Evolutionary conservation across 2,113 vertebrate genomes (phyloP), one percentile per base, ranked within the genome.

Genomic region (Bostrychus sinensis): DNA sequence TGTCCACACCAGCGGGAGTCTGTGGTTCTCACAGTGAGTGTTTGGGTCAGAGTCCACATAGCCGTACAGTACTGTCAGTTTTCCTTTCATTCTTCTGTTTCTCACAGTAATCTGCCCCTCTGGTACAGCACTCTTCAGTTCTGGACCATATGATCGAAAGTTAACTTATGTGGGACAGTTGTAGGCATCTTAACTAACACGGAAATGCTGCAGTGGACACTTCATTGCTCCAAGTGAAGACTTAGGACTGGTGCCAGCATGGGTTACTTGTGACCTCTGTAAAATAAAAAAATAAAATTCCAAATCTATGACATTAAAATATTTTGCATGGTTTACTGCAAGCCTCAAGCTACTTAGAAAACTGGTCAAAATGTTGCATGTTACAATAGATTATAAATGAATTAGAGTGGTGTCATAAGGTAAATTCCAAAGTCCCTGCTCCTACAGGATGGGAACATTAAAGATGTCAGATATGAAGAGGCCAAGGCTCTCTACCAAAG

Each of bases 21-120:
- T 48, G 45, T 23, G 45, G 22, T 48, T 25, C 42, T 45, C 45
- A 48, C 45, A 48, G 45, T 48, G 45, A 48, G 22, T 25, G 45
- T 48, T 12, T 23, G 13, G 13, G 45, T 48, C 23, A 19, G n/a
- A n/a, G 20, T 17, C 16, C 38, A 43, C 8, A 9, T 7, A 8
- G 11, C n/a, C n/a, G 10, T 1, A 10, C 17, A 41, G n/a, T n/a
- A n/a, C n/a, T 6, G 17, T 20, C n/a, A n/a, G n/a, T 16, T 20
- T 45, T 46, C 11, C 39, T 42, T 0, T 42, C n/a, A 14, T 9
- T 17, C 5, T 13, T 46, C 9, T 46, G 22, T 8, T 46, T 5
- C 41, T 17, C 17, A 43, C 41, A 19, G 2, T n/a, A n/a, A n/a
- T 23, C 20, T 46, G 20, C 14, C 23, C 2, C 43, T 46, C 43